Evolutionary conservation across 1,140 invertebrate genomes (phyloP), one percentile per base, ranked within the genome.

Genomic region (Melanaphis sacchari): DNA sequence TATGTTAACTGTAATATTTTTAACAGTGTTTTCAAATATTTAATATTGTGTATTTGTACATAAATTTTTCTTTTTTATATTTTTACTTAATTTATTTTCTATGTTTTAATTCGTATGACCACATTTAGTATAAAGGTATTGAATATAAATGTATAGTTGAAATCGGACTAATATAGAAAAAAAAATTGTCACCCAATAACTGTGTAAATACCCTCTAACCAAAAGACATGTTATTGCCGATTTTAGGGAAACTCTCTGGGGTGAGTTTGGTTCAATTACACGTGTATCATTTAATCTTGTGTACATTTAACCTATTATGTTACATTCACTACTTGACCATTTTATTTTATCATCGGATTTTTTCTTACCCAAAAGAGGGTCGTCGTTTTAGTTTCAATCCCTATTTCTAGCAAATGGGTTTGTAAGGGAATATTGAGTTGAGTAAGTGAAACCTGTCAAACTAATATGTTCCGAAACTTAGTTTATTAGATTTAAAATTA

Each of bases 291-390:
- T 38, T 93, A 85, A 93, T 93, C 91, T 85, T 36, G 46, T 93
- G 91, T 85, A 49, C 91, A 26, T 93, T 85, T 93, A 93, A 93
- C 91, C 91, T 93, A 93, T 93, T 93, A 93, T 54, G 91, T 85
- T 84, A 85, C 81, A 85, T 49, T 81, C 43, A 31, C n/a, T 84
- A 31, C 76, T 93, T 93, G 91, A 93, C 91, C 91, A 31, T 93
- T 93, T 93, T 81, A 93, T 93, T 93, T 93, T 93, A 93, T 93
- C 91, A 84, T 85, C 46, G 36, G 91, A 40, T 93, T 82, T 92
- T 84, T 81, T 91, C 46, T 11, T 38, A 9, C 40, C 26, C 24
- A 54, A 93, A 84, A 54, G 81, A 93, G 91, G 91, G 81, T 54
- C 36, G 66, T n/a, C 46, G 81, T n/a, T 93, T 93, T 85, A 85